Evolutionary conservation across 2,113 vertebrate species (phyloP), one percentile per base, ranked within the genome.

Genomic region (Alexandromys fortis): DNA sequence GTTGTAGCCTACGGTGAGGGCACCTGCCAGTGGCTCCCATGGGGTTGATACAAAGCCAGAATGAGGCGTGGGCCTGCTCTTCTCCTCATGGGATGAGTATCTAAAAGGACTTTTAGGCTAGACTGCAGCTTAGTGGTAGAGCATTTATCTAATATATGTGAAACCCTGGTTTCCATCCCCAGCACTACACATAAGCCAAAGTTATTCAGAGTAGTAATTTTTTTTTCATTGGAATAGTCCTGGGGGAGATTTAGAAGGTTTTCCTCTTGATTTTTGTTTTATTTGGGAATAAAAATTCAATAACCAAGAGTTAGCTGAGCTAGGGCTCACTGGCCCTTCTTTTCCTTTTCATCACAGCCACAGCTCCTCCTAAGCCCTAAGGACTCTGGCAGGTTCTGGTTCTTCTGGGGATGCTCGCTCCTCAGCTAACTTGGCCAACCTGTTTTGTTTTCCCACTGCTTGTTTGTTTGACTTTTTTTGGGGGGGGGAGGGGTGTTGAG

Each of bases 241-340:
- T 85, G 61, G 38, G 58, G 58, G 24, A 45, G 58, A 30, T 63
- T 65, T 79, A 35, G 33, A 55, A 55, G 61, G 4, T 72, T 33
- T 77, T 92, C 33, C 3, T 35, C 7, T 78, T 52, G 30, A 14
- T 72, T 88, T 88, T 83, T 77, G 87, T 21, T 45, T 81, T 42
- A 33, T 30, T 70, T 33, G 47, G 95, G 58, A 65, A 55, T 14
- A 45, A 92, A 28, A 61, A 26, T 14, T 4, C 63, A 13, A 22
- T n/a, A 26, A 30, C 42, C 3, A 2, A 16, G 17, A 28, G 12
- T 38, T 47, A 3, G 21, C 10, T 30, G 75, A 61, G 26, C n/a
- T 45, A 10, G 67, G 11, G 7, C 21, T 47, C 30, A 11, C 5
- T 9, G 3, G 0, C 5, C 11, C 33, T 6, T 5, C 1, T 61